Evolutionary conservation across 2,888 invertebrate species (phyloP).

Genomic region (Nomada goodeniana): DNA sequence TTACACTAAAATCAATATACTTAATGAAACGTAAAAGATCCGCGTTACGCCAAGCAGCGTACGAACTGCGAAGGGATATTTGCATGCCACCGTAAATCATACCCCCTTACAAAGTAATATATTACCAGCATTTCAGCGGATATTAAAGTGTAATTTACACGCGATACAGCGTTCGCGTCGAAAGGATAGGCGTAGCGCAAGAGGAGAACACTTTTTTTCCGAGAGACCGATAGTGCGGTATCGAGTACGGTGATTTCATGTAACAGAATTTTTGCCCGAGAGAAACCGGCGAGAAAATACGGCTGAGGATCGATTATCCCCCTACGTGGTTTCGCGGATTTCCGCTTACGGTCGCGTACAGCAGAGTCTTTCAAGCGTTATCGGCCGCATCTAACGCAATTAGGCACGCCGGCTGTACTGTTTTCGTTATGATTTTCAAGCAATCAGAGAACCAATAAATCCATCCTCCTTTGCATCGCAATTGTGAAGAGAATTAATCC

Average conservation of each 20-base stretch:
- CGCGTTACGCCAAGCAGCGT: background rate
- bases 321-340: slow-evolving; percentile 9
- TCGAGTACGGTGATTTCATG: slow-evolving; percentile 3
- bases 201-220: slow-evolving; percentile 11
- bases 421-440: background rate
- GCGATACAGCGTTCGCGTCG: background rate
- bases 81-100: slow-evolving; percentile 29
- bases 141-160: slow-evolving; percentile 34
- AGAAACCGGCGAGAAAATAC: background rate
- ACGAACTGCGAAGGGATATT: slow-evolving; percentile 12
- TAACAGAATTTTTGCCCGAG: slow-evolving; percentile 5
- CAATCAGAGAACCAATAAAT: background rate
- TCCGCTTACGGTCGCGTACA: slow-evolving; percentile 5
- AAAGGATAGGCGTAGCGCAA: slow-evolving; percentile 18
- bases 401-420: slow-evolving; percentile 31
- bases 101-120: slow-evolving; percentile 23
- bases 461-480: background rate
- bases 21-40: background rate
- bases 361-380: background rate
- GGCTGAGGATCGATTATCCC: slow-evolving; percentile 15
- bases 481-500: background rate
- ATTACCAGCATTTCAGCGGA: slow-evolving; percentile 6
- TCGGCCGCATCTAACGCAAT: slow-evolving; percentile 38
- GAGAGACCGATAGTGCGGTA: slow-evolving; percentile 7
- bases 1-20: background rate